Evolutionary conservation across 2,888 invertebrate species (phyloP).

Genomic region (Halictus quadricinctus): DNA sequence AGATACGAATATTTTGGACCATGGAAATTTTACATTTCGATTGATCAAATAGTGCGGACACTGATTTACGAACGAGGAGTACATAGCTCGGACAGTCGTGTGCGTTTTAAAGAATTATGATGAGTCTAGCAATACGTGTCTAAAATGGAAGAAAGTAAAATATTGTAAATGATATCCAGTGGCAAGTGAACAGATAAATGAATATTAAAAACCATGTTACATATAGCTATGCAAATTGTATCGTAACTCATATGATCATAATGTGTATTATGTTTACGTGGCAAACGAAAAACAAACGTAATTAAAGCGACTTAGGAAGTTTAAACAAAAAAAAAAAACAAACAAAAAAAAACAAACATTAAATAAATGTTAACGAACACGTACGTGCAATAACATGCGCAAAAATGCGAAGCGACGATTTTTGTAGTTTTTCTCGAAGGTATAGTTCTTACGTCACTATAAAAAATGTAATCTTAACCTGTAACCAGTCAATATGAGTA

Average conservation of each 20-base stretch:
- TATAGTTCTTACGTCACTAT: constrained; percentile 29
- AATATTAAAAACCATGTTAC: constrained; percentile 37
- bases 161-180: constrained; percentile 46
- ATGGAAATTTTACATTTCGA: neutral
- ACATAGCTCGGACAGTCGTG: constrained; percentile 46
- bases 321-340: constrained; percentile 8
- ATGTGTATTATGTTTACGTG: constrained; percentile 46
- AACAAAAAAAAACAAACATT: constrained; percentile 23
- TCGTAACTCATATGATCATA: constrained; percentile 43
- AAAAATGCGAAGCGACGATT: constrained; percentile 38
- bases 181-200: constrained; percentile 44
- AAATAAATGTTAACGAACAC: constrained; percentile 52
- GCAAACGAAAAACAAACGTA: constrained; percentile 14
- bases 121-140: constrained; percentile 47
- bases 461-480: constrained; percentile 22
- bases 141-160: constrained; percentile 54
- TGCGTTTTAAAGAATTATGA: constrained; percentile 36
- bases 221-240: constrained; percentile 32
- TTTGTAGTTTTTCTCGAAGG: constrained; percentile 48
- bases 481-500: constrained; percentile 44
- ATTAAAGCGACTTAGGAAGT: constrained; percentile 33
- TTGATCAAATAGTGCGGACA: neutral
- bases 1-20: neutral
- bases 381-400: constrained; percentile 19
- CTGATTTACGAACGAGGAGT: neutral